Conservation (phyloP, 2,888 invertebrate genomes). For the Teleogryllus oceanicus region DNA sequence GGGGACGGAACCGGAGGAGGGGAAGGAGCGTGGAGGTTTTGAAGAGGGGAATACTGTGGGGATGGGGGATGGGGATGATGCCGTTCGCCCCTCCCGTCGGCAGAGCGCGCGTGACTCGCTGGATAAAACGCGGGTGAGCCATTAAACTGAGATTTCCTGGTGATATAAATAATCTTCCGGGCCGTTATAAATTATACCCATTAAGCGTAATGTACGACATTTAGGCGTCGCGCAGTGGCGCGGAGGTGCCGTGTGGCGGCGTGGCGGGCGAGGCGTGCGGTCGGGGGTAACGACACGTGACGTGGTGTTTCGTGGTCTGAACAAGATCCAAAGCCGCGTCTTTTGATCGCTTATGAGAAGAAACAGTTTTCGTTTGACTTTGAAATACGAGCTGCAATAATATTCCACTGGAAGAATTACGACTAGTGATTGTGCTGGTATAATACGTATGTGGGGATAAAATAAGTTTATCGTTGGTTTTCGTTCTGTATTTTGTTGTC, state of each 20-base stretch:
- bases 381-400: too few species aligned
- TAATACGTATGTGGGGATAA: too few species aligned
- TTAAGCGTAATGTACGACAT: constrained; percentile 18
- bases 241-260: not conserved
- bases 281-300: too few species aligned
- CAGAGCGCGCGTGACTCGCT: not conserved
- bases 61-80: not conserved
- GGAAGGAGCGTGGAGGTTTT: not conserved
- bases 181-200: constrained; percentile 2
- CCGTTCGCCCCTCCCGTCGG: not conserved
- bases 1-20: not conserved
- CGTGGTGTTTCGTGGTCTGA: too few species aligned
- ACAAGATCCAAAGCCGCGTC: too few species aligned
- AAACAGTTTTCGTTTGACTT: too few species aligned
- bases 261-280: not conserved
- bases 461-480: too few species aligned
- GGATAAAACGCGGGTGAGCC: constrained; percentile 18
- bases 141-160: constrained; percentile 11
- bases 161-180: constrained; percentile 3
- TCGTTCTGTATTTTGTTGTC: too few species aligned
- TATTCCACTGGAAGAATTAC: too few species aligned
- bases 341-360: too few species aligned
- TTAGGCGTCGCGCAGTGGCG: not conserved
- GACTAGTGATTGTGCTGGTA: too few species aligned
- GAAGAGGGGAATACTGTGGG: too few species aligned